phyloP scores from a whole-genome alignment of 2,113 vertebrate species.

The Gymnogyps californianus region DNA sequence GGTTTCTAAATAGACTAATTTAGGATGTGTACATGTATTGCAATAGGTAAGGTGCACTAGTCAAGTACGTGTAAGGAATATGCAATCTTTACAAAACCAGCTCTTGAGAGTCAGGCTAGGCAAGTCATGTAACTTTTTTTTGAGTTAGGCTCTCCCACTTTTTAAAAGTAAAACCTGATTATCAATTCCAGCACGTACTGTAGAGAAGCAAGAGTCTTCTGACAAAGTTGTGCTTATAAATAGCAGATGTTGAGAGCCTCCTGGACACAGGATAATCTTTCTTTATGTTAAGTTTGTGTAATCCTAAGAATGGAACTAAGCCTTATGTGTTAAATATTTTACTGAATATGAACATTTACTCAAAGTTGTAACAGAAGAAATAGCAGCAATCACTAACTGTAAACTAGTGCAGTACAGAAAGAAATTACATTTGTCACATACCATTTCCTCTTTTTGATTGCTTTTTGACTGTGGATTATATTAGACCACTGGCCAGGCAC shows the following conservation, averaged over 20 bases:
- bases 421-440: not conserved
- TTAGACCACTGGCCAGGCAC: not conserved
- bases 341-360: not conserved
- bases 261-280: not conserved
- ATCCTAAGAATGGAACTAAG: not conserved
- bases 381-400: not conserved
- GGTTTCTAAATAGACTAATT: not conserved
- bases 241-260: not conserved
- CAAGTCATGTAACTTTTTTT: not conserved
- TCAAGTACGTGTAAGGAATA: not conserved
- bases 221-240: not conserved
- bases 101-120: not conserved
- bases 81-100: not conserved
- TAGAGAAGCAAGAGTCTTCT: not conserved
- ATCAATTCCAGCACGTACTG: not conserved
- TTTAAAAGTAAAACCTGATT: not conserved
- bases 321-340: not conserved
- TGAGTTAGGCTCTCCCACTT: not conserved
- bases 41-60: not conserved
- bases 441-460: not conserved
- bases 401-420: not conserved
- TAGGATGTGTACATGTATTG: not conserved
- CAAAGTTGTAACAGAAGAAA: not conserved
- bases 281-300: not conserved
- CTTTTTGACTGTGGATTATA: not conserved